Base-by-base conservation (phyloP, 2,888 invertebrate species). In the Pterostichus niger region DNA sequence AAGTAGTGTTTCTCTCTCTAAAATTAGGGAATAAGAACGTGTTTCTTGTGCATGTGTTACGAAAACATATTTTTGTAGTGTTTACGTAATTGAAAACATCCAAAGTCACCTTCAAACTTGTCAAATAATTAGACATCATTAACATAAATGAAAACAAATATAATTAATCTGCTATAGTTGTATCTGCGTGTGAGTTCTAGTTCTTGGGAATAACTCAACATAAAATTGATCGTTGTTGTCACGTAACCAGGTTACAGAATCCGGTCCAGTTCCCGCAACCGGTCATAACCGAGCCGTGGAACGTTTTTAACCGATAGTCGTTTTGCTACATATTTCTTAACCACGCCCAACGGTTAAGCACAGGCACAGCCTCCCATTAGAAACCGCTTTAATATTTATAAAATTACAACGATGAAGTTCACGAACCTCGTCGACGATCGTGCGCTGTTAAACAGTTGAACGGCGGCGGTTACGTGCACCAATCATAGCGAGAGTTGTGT, bases 381-480 rank as follows among this genome's bases (percentile, higher is more conserved):
- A 83, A 83, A 83, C 61, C 68, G 77, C 83, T 83, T 83, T 83
- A 83, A 83, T 83, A 83, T 83, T 83, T 83, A 82, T 83, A 77
- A 64, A 83, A 83, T 83, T 77, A 83, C 77, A 15, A 6, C 11
- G 49, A n/a, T 68, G 56, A 83, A 83, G 83, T 76, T 83, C 83
- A 83, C 77, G 83, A 77, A 83, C 83, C 83, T 17, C 40, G 31
- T 10, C 73, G 6, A 11, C 54, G 17, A 76, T 73, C 64, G 64
- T 64, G 35, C 56, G 13, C 64, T 64, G 40, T 40, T 35, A 15
- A 64, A 17, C 68, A 44, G 56, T 56, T 56, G 56, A 56, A 17
- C 56, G 13, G 15, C 56, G 56, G 56, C 17, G 40, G 40, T 9
- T 17, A 9, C 56, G 56, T 11, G 17, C 11, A 17, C 68, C 68